Evolutionary conservation across 92 coral and sea anemone genomes (phyloP), one percentile per base, ranked within the genome.

Genomic region (Palythoa grandis): DNA sequence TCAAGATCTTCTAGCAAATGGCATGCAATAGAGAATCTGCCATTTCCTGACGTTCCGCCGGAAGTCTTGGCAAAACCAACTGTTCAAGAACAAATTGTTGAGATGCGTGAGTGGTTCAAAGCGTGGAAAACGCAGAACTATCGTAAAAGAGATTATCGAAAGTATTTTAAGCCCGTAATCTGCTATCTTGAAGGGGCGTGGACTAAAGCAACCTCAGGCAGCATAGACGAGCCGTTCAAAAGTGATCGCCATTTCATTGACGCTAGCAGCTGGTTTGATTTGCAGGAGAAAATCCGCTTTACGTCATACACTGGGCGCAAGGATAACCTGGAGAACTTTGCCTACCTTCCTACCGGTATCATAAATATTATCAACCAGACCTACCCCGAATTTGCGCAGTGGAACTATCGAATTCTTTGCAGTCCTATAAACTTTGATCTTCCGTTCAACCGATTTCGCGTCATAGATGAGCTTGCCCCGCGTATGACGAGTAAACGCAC

Each of bases 161-260:
- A 95, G 86, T 94, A 92, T 57, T 95, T 95, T 84, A 92, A 83
- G 69, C 98, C 98, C 11, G 95, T 94, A 12, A 77, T 94, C 16
- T 95, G 98, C 76, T 95, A 94, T 65, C 82, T 95, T 53, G 95
- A 94, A 37, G 98, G 98, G 17, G 89, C 98, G 9, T 95, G 98
- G 98, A 92, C 95, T 24, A 91, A 88, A 37, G 79, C 89, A 38
- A 85, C 88, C 15, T 54, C 79, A 70, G 93, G 87, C 14, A 76
- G 88, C 19, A 92, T 95, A 83, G 98, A 95, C 22, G 98, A 95
- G 66, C 98, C 98, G 0, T 95, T 95, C 78, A 95, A 92, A 70
- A 95, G 98, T 65, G 98, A 95, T 87, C 86, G 98, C 7, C 98
- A 95, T 88, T 95, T 95, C 67, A 87, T 95, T 25, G 98, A 95